Percentiles rank a stretch among this genome's conserved stretches.
These are phyloP conservation scores for Drosophila equinoxialis DNA, from an alignment of 1,140 invertebrate genomes.

Conservation along the genomic window DNA sequence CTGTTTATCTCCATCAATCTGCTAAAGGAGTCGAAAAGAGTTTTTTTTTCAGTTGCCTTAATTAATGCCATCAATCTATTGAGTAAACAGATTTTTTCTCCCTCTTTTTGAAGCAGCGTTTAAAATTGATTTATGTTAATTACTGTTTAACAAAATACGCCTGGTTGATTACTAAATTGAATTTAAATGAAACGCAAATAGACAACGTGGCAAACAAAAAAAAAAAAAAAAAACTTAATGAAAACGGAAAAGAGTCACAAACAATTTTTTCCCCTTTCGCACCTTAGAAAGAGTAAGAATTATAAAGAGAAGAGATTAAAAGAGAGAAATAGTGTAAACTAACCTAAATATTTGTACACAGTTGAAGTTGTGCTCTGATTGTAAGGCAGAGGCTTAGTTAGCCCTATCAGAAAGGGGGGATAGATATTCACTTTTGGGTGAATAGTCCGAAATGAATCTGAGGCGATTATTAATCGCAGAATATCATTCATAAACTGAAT, in stretches of 20 bases:
- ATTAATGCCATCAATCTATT: conserved; percentile 57
- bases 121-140: conserved; percentile 77
- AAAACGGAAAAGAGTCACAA: conserved; percentile 35
- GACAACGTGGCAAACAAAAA: neutral
- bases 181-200: conserved; percentile 75
- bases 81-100: conserved; percentile 56
- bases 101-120: conserved; percentile 44
- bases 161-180: conserved; percentile 73
- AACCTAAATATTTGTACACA: conserved; percentile 44
- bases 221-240: conserved; percentile 35
- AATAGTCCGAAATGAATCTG: too few species aligned
- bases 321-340: conserved; percentile 29
- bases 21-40: neutral
- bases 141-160: conserved; percentile 75
- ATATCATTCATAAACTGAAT: too few species aligned
- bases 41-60: conserved; percentile 36
- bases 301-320: conserved; percentile 13
- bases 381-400: neutral
- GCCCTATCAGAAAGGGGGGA: neutral
- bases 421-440: too few species aligned
- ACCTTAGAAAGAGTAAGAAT: conserved; percentile 10
- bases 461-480: too few species aligned
- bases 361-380: neutral
- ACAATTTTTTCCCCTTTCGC: conserved; percentile 51
- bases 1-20: neutral